Base-by-base conservation (phyloP, 2,797 vertebrate species). In the Enteromius viviparus region DNA sequence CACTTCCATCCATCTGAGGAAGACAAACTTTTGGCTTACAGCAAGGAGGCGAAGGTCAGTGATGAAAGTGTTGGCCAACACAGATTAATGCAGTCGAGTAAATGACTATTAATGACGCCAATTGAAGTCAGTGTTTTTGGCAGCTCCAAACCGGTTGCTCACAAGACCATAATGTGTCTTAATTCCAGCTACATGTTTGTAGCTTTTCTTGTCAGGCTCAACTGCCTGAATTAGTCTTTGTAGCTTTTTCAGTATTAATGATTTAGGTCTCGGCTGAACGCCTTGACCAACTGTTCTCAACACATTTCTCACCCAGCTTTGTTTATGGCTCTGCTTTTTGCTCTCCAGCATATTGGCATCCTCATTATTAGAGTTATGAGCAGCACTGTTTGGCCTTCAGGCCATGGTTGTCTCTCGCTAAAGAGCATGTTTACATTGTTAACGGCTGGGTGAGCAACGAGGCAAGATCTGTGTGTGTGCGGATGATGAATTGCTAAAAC, bases 1-100 rank as follows among this genome's bases (percentile, higher is more conserved):
- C 87, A 97, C 86, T 99, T 99, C 91, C 98, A 99, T 90, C 98
- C 97, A 0, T 96, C 96, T 86, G 96, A 97, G 21, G 97, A 99
- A 89, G 97, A 99, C 92, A 99, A 97, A 90, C 89, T 99, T 23
- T 93, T 99, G 82, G 97, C 96, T 74, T 97, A 96, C 92, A 96
- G 95, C 91, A 97, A 96, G 85, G 96, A 98, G 62, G 91, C 94
- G 87, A 94, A 94, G 96, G 98, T 98, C 91, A 90, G 92, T 62
- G 19, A 9, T 51, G 17, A 58, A 69, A 49, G 40, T 55, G 23
- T 60, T 29, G 14, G 62, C 72, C 42, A 49, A 14, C 23, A 77
- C 42, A 17, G 21, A 76, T 55, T 60, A 69, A 77, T 47, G 29
- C 64, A 76, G 51, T 58, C 49, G 23, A 76, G 37, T 53, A 75